Conservation (phyloP, 2,797 vertebrate species). For the Pterois miles region DNA sequence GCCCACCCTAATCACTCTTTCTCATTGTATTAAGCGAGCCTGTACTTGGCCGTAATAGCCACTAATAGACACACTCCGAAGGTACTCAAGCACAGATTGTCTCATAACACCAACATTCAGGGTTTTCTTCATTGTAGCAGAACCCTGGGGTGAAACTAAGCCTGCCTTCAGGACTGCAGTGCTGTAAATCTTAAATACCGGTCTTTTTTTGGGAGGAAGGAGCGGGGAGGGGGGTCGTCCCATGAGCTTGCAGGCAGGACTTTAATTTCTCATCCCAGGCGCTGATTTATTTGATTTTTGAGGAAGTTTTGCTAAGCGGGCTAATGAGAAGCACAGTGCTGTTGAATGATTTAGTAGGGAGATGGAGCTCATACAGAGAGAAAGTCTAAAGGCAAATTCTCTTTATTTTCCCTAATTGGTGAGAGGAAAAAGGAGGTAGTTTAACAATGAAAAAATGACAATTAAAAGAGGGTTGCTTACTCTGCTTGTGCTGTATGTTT, state of each 20-base stretch:
- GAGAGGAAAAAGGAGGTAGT: constrained; percentile 83
- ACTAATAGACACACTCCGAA: background rate
- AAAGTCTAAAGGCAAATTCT: constrained; percentile 85
- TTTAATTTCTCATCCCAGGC: constrained; percentile 88
- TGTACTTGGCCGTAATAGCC: constrained; percentile 6
- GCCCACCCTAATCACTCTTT: background rate
- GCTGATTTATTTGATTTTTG: constrained; percentile 94
- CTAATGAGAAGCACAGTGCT: constrained; percentile 91
- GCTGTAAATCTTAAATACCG: constrained; percentile 66
- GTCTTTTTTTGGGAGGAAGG: constrained; percentile 47
- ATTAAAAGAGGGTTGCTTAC: constrained; percentile 60
- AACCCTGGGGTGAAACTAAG: constrained; percentile 53
- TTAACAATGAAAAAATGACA: constrained; percentile 79
- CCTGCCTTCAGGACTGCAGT: constrained; percentile 53
- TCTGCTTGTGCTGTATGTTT: constrained; percentile 37
- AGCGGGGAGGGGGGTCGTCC: constrained; percentile 33
- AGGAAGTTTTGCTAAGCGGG: constrained; percentile 92
- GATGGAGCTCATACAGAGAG: constrained; percentile 72
- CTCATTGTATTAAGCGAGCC: background rate
- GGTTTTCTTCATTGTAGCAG: constrained; percentile 36
- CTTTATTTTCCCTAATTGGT: constrained; percentile 87
- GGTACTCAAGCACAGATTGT: constrained; percentile 9
- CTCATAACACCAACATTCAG: constrained; percentile 20
- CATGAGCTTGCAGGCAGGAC: constrained; percentile 79
- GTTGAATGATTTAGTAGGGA: constrained; percentile 91